Conservation (phyloP, 1,140 invertebrate genomes). For the Anagrus nilaparvatae region DNA sequence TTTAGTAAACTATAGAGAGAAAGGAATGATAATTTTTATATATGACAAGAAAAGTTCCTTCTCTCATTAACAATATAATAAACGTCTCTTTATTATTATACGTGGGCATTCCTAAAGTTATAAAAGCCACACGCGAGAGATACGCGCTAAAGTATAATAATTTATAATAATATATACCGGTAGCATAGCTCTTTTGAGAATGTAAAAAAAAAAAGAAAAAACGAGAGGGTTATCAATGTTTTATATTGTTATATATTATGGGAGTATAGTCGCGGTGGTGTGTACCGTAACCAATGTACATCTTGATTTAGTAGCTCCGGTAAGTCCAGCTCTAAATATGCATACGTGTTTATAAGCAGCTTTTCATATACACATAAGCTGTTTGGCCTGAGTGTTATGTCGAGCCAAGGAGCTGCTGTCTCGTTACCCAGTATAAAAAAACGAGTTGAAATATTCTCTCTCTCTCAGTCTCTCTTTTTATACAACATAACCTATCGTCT, state of each 20-base stretch:
- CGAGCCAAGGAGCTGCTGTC: slow-evolving; percentile 25
- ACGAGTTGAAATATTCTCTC: no score
- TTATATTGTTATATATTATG: slow-evolving; percentile 28
- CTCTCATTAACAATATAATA: slow-evolving; percentile 17
- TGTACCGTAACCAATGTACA: slow-evolving; percentile 43
- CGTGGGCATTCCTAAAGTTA: slow-evolving; percentile 14
- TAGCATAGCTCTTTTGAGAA: slow-evolving; percentile 22
- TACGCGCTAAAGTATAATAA: slow-evolving; percentile 8
- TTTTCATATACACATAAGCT: slow-evolving; percentile 26
- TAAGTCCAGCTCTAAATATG: slow-evolving; percentile 28
- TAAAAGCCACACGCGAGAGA: slow-evolving; percentile 6
- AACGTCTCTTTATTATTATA: slow-evolving; percentile 14
- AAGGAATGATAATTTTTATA: no score
- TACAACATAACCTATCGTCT: no score
- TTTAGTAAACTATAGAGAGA: no score
- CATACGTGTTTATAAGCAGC: slow-evolving; percentile 24
- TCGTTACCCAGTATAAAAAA: slow-evolving; percentile 31
- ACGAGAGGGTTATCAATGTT: slow-evolving; percentile 40
- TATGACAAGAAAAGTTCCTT: no score
- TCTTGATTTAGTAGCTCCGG: slow-evolving; percentile 43
- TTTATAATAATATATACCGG: slow-evolving; percentile 27
- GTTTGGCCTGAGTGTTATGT: no score
- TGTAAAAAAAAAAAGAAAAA: slow-evolving; percentile 24
- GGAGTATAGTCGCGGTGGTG: slow-evolving; percentile 23
- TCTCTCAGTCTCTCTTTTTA: no score